Base-by-base conservation (phyloP, 2,797 vertebrate species). In the Urocyon cinereoargenteus region DNA sequence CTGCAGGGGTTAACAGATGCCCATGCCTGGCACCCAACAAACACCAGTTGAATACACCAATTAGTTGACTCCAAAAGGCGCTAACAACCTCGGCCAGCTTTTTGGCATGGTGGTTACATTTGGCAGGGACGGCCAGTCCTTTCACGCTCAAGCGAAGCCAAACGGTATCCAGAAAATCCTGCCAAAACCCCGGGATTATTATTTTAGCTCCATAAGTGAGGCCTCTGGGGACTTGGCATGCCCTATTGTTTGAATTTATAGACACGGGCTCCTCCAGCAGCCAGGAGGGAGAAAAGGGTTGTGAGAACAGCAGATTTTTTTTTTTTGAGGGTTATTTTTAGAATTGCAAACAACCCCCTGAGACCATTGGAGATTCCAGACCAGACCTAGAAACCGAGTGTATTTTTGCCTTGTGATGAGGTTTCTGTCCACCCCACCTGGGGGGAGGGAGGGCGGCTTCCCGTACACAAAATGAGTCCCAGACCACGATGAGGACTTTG, bases 171-270 rank as follows among this genome's bases (percentile, higher is more conserved):
- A 94, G 94, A 55, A 96, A 94, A 90, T 91, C 83, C 95, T 96
- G 97, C 96, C 96, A 86, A 79, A 78, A 86, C 64, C 72, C 70
- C 0, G 2, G 89, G 84, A 90, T 96, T 72, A 93, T 94, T 94
- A 84, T 90, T 77, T 95, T 66, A 94, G 97, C 81, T 94, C 86
- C 94, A 73, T 94, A 93, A 97, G 57, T 11, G 70, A 85, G 81
- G 93, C 26, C 96, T 91, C 73, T 4, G 36, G 93, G 85, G 94
- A 68, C 70, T 57, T 61, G 83, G 75, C 62, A 24, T 22, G 53
- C 86, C 92, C 93, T 34, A 0, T 72, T 51, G 82, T 95, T 96
- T 86, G 94, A 96, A 97, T 97, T 87, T 94, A 87, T 81, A 70
- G 94, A 78, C 19, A 19, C 5, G 19, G 16, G 72, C 70, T 83